phyloP scores from a whole-genome alignment of 1,140 invertebrate genomes.

The Solen grandis region DNA sequence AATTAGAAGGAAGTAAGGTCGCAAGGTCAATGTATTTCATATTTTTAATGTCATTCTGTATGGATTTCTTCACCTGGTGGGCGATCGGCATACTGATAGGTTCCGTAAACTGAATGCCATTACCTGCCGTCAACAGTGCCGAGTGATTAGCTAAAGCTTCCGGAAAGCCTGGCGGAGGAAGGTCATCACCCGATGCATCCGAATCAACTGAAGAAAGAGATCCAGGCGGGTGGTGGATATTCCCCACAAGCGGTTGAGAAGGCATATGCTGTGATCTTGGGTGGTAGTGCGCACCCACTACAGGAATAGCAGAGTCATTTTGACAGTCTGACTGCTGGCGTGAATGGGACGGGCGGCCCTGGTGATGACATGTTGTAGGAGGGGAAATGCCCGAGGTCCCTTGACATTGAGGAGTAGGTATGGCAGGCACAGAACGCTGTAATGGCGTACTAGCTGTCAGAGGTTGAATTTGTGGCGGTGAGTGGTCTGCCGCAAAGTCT shows the following conservation, averaged over 20 bases:
- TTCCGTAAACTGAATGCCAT: not conserved
- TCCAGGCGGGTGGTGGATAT: no score
- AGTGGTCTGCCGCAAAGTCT: no score
- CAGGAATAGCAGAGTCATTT: not conserved
- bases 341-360: not conserved
- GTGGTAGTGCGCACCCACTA: not conserved
- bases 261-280: not conserved
- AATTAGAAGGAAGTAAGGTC: not conserved
- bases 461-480: no score
- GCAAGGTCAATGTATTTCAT: constrained; percentile 4
- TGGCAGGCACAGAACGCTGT: no score
- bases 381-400: not conserved
- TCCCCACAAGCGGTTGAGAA: no score
- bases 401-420: no score
- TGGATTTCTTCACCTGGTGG: not conserved
- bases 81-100: constrained; percentile 2
- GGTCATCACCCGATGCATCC: no score
- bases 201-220: no score
- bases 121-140: not conserved
- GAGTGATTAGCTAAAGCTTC: not conserved
- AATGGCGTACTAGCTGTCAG: no score
- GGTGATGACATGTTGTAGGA: not conserved
- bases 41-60: constrained; percentile 4
- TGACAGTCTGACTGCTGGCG: no score
- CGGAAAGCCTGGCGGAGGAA: not conserved